Evolutionary conservation across 2,113 vertebrate species (phyloP).

Genomic region (Miniopterus natalensis): DNA sequence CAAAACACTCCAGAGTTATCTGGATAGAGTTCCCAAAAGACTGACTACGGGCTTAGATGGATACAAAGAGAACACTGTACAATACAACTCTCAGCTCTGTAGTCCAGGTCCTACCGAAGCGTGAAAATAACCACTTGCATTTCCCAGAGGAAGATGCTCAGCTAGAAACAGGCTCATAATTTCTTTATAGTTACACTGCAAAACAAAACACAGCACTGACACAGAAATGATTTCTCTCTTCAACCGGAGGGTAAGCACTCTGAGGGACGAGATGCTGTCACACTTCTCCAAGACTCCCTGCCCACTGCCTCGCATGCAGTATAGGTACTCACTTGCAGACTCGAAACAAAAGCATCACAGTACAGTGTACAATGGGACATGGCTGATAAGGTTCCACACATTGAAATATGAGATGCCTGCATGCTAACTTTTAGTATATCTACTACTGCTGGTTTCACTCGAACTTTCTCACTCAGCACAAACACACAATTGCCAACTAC

Average conservation of each 20-base stretch:
- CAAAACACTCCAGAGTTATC: not conserved
- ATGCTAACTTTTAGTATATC: not conserved
- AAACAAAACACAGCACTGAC: not conserved
- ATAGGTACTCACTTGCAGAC: not conserved
- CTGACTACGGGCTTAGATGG: not conserved
- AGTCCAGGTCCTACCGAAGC: not conserved
- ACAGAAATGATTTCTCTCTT: not conserved
- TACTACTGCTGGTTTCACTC: not conserved
- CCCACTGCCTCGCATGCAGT: not conserved
- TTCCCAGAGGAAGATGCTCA: not conserved
- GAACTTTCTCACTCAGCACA: not conserved
- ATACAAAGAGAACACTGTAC: not conserved
- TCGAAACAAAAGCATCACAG: not conserved
- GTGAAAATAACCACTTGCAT: not conserved
- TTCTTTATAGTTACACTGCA: not conserved
- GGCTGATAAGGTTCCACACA: not conserved
- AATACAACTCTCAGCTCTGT: not conserved
- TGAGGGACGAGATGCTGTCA: not conserved
- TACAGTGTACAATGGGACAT: not conserved
- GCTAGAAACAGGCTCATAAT: not conserved
- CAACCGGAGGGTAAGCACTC: not conserved
- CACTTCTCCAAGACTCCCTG: not conserved
- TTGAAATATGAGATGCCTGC: not conserved
- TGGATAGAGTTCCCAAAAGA: not conserved
- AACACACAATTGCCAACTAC: not conserved